Conservation (phyloP, 2,888 invertebrate species). For the Deroplatys truncata region DNA sequence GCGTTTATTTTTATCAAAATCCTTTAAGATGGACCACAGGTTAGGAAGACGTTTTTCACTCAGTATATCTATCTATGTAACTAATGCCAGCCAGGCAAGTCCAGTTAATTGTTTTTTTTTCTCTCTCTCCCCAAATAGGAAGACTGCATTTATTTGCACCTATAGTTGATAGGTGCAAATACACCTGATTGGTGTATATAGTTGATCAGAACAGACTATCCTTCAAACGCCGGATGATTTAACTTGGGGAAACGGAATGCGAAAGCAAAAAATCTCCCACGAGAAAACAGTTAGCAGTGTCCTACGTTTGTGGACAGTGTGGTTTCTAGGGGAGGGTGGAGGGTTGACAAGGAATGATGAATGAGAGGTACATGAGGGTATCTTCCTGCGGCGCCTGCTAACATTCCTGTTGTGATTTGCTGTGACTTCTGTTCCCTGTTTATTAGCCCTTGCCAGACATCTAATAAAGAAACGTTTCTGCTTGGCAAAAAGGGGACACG, state of each 20-base stretch:
- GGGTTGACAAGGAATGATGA: background rate
- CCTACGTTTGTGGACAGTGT: background rate
- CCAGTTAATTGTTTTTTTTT: too few relatives aligned
- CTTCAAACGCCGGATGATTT: background rate
- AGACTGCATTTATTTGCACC: too few relatives aligned
- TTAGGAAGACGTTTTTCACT: too few relatives aligned
- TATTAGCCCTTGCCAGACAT: background rate
- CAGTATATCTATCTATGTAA: too few relatives aligned
- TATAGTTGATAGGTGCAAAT: too few relatives aligned
- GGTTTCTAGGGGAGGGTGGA: background rate
- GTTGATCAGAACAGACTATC: background rate
- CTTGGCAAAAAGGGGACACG: background rate
- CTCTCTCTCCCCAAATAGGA: too few relatives aligned
- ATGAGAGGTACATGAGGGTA: background rate
- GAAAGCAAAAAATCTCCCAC: background rate
- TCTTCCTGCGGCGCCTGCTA: background rate
- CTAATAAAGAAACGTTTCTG: background rate
- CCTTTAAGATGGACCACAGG: too few relatives aligned
- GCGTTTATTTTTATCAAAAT: too few relatives aligned
- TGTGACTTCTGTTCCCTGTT: background rate
- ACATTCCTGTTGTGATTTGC: background rate
- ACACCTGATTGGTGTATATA: too few relatives aligned
- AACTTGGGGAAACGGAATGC: background rate
- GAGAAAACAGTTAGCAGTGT: background rate
- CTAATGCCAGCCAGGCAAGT: too few relatives aligned